These are phyloP conservation scores for Hydrotaea diabolus DNA, from an alignment of 2,888 invertebrate genomes.

Conservation along the genomic window DNA sequence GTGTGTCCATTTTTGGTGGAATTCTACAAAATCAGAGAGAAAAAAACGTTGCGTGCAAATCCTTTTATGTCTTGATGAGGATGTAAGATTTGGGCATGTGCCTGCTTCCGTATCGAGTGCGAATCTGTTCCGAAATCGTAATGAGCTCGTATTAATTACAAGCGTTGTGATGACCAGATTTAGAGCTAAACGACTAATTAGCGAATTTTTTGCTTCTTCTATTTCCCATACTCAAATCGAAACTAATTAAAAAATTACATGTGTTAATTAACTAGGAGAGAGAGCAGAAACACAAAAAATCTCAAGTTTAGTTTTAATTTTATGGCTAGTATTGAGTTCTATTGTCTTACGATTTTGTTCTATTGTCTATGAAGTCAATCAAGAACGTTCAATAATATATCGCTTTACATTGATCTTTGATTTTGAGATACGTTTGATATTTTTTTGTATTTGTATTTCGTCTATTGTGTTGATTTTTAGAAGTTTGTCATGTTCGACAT, in stretches of 20 bases:
- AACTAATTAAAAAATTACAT: constrained; percentile 50
- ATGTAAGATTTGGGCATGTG: constrained; percentile 29
- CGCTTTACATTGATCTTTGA: constrained; percentile 27
- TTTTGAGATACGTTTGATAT: background rate
- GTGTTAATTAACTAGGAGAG: constrained; percentile 43
- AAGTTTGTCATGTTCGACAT: constrained; percentile 59
- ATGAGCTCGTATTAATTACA: constrained; percentile 49
- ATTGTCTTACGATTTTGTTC: background rate
- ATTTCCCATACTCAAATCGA: constrained; percentile 5
- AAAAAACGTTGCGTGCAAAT: constrained; percentile 10
- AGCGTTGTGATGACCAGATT: constrained; percentile 53
- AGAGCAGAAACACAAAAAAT: background rate
- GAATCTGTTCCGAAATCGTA: background rate
- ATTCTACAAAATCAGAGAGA: background rate
- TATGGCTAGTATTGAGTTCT: no score
- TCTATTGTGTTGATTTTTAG: constrained; percentile 40
- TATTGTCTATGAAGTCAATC: background rate
- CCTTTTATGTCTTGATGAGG: constrained; percentile 27
- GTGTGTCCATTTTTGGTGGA: constrained; percentile 11
- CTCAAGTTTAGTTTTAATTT: background rate
- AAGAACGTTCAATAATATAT: background rate
- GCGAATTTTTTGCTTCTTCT: constrained; percentile 1
- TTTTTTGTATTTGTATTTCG: no score
- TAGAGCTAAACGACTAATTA: constrained; percentile 46
- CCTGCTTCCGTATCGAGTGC: constrained; percentile 47